Conservation (phyloP, 2,888 invertebrate genomes). For the Euclidia mi region DNA sequence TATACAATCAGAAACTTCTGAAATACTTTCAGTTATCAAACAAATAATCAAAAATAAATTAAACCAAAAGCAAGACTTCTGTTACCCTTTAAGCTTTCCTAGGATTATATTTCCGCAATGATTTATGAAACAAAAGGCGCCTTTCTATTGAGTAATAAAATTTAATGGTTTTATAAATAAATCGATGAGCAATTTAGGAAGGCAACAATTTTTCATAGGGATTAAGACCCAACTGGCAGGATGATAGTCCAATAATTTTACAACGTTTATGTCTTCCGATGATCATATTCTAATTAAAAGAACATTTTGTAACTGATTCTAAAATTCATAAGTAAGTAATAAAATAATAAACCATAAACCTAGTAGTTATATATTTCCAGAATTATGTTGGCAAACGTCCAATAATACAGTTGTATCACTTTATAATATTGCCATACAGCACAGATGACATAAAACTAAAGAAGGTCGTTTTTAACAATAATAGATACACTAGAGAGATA, state of each 20-base stretch:
- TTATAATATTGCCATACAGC: too few species aligned
- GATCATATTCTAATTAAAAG: too few species aligned
- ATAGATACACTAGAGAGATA: too few species aligned
- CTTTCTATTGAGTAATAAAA: slow-evolving; percentile 19
- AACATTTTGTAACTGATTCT: too few species aligned
- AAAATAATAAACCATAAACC: too few species aligned
- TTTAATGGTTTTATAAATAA: slow-evolving; percentile 18
- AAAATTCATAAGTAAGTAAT: too few species aligned
- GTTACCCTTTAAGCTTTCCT: slow-evolving; percentile 1
- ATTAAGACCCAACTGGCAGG: not conserved
- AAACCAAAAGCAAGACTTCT: not conserved
- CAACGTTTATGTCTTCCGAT: not conserved
- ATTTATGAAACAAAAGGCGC: slow-evolving; percentile 27
- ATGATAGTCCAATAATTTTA: not conserved
- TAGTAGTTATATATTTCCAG: too few species aligned
- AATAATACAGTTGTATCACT: too few species aligned
- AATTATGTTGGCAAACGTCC: too few species aligned
- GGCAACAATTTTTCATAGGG: not conserved
- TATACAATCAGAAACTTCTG: too few species aligned
- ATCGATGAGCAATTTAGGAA: slow-evolving; percentile 7
- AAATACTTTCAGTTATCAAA: not conserved
- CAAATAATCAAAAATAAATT: slow-evolving; percentile 5
- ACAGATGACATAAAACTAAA: too few species aligned
- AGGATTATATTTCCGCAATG: slow-evolving; percentile 18
- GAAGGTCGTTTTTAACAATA: too few species aligned